Evolutionary conservation across 2,888 invertebrate genomes (phyloP).

Genomic region (Myopa testacea): DNA sequence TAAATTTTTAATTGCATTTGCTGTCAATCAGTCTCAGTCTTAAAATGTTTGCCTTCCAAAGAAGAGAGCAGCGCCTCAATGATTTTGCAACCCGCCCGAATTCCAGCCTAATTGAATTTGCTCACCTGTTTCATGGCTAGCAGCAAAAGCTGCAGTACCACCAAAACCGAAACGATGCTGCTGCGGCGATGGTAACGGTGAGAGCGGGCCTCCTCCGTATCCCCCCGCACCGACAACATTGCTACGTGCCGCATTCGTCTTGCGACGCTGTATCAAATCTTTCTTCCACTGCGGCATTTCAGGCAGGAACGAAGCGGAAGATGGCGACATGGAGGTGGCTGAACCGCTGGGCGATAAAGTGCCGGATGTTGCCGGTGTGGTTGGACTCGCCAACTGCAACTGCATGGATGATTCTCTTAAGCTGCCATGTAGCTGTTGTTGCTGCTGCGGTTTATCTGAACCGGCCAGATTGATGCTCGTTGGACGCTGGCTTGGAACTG

Average conservation of each 20-base stretch:
- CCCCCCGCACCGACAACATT: slow-evolving; percentile 14
- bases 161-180: slow-evolving; percentile 36
- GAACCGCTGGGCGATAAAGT: slow-evolving; percentile 27
- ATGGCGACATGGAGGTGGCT: slow-evolving; percentile 46
- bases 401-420: slow-evolving; percentile 28
- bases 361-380: slow-evolving; percentile 37
- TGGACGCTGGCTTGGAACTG: slow-evolving; percentile 16
- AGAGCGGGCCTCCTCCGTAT: slow-evolving; percentile 2
- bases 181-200: slow-evolving; percentile 41
- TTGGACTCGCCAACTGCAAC: slow-evolving; percentile 23
- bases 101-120: slow-evolving; percentile 50
- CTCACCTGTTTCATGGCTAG: slow-evolving; percentile 42
- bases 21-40: neutral
- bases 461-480: neutral
- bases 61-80: neutral
- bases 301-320: slow-evolving; percentile 56
- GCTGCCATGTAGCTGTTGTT: neutral
- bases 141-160: slow-evolving; percentile 3
- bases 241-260: slow-evolving; percentile 65
- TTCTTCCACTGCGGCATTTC: slow-evolving; percentile 84
- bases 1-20: neutral
- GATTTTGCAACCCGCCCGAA: neutral
- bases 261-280: slow-evolving; percentile 81
- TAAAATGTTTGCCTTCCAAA: too few species aligned
- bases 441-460: neutral